Percentiles rank a stretch among this genome's conserved stretches.
phyloP scores from a whole-genome alignment of 2,797 vertebrate genomes.

The Pteronotus mesoamericanus region DNA sequence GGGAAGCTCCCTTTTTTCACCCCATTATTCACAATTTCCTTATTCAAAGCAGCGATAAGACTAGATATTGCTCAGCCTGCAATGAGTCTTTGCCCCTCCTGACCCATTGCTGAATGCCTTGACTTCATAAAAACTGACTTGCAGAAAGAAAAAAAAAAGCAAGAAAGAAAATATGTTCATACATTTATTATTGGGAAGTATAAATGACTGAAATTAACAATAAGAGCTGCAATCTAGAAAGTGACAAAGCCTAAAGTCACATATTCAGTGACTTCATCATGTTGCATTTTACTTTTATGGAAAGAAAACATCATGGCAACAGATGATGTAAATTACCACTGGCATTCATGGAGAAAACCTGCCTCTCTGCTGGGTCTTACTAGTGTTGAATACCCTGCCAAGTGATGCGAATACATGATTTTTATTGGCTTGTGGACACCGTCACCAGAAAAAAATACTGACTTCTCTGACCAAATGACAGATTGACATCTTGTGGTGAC shows the following conservation, averaged over 20 bases:
- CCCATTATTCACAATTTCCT: not conserved
- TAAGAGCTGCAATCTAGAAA: not conserved
- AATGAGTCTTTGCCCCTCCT: not conserved
- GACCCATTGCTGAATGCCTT: not conserved
- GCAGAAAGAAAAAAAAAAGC: not conserved
- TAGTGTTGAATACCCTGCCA: not conserved
- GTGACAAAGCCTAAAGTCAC: conserved; percentile 16
- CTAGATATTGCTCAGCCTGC: not conserved
- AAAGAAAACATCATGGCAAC: conserved; percentile 36
- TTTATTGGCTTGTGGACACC: not conserved
- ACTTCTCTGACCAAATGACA: not conserved
- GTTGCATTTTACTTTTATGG: conserved; percentile 32
- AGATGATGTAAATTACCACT: not conserved
- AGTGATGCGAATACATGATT: not conserved
- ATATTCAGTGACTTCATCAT: conserved; percentile 25
- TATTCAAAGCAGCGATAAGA: not conserved
- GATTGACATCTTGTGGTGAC: not conserved
- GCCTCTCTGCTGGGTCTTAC: not conserved
- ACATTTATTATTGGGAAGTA: not conserved
- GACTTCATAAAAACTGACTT: not conserved
- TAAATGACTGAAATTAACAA: not conserved
- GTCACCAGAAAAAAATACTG: not conserved
- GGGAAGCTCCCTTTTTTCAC: not conserved
- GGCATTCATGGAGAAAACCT: not conserved
- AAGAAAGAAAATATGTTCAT: not conserved